Conservation (phyloP, 2,888 invertebrate species). For the Acanthosepion esculentum region DNA sequence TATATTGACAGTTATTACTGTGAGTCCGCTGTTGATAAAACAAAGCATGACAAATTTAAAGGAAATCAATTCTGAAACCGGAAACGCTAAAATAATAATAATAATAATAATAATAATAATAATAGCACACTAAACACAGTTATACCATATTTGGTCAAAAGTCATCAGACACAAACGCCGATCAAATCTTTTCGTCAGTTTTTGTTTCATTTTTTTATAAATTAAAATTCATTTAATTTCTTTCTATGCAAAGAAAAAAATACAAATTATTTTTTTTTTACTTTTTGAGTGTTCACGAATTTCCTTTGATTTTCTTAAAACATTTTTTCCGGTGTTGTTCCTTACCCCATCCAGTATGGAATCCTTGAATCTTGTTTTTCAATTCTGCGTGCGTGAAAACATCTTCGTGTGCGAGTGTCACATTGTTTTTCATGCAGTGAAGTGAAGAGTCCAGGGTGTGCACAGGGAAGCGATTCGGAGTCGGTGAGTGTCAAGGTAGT, state of each 20-base stretch:
- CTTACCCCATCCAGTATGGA: neutral
- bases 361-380: neutral
- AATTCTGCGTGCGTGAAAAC: neutral
- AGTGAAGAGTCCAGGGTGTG: neutral
- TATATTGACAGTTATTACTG: too few relatives aligned
- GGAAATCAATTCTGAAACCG: too few relatives aligned
- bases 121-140: too few relatives aligned
- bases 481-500: neutral
- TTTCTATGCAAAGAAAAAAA: neutral
- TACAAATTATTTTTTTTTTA: neutral
- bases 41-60: too few relatives aligned
- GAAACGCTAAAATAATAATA: too few relatives aligned
- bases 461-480: neutral
- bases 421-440: neutral
- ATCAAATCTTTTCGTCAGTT: too few relatives aligned
- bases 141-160: too few relatives aligned
- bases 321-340: neutral
- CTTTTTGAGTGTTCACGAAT: neutral
- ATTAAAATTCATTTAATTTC: neutral
- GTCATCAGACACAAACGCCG: too few relatives aligned
- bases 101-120: too few relatives aligned
- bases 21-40: too few relatives aligned
- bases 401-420: neutral
- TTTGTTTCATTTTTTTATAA: neutral
- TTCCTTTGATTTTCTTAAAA: neutral